Base-by-base conservation (phyloP, 2,888 invertebrate species). In the Orgyia antiqua region DNA sequence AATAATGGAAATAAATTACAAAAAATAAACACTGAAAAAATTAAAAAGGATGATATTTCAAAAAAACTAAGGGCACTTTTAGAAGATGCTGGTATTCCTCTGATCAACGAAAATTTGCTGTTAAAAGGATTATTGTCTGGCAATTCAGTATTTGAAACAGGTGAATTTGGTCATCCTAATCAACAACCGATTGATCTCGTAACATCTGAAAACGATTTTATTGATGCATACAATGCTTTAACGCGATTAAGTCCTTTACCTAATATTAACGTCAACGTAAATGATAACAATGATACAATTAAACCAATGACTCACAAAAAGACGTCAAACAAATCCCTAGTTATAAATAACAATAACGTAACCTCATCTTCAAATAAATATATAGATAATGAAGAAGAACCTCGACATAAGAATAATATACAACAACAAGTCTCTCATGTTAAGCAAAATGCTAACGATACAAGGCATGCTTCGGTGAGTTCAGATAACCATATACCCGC, bases 121-220 rank as follows among this genome's bases (percentile, higher is more conserved):
- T 52, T 79, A 29, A 66, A 68, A 46, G 72, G 68, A 17, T 61
- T 83, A 31, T 42, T 73, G 29, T 53, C 66, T 31, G 61, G 55
- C 5, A 61, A 50, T 30, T 45, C 40, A 13, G 31, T 42, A 40
- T 40, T 47, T 28, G 41, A 48, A 42, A 20, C 29, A 11, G 43
- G 32, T 26, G 36, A 29, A 27, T 24, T 29, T 19, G 20, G 28
- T 24, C 42, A 23, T 33, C 31, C 42, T 28, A 66, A 63, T 46
- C 41, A 51, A 26, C 57, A 63, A 36, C 41, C 62, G 11, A 29
- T 71, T 31, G 83, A 83, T 51, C 66, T 84, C 19, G 63, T 67
- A 24, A 80, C 80, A 51, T 76, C 78, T 2, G 86, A 86, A 65
- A 83, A 74, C 49, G 87, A 86, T 51, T 86, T 86, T 46, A 84